Conservation (phyloP, 2,888 invertebrate genomes). For the Alloscopus bannaensis region DNA sequence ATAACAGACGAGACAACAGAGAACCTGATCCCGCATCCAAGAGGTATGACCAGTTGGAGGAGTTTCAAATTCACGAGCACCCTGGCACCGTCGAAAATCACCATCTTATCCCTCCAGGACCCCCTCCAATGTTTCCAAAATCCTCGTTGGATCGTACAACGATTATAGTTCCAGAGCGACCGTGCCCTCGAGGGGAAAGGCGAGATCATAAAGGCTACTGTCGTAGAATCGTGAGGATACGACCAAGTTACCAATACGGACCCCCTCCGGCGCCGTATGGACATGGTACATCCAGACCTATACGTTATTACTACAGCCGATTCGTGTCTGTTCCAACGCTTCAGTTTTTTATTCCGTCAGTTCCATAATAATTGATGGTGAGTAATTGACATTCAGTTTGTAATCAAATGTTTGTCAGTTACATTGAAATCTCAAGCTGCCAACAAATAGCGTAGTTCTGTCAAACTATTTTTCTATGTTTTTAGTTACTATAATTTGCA, state of each 20-base stretch:
- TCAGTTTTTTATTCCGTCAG: conserved; percentile 70
- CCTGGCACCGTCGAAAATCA: conserved; percentile 32
- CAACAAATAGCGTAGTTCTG: too few species aligned
- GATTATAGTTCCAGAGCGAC: conserved; percentile 71
- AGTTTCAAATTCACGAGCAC: conserved; percentile 31
- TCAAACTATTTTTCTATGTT: too few species aligned
- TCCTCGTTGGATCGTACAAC: conserved; percentile 66
- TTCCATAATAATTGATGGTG: too few species aligned
- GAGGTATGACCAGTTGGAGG: conserved; percentile 59
- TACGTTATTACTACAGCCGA: conserved; percentile 70
- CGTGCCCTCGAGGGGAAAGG: conserved; percentile 67
- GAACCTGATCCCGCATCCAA: conserved; percentile 48
- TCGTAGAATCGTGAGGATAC: conserved; percentile 66
- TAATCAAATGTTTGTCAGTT: too few species aligned
- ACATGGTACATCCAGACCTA: conserved; percentile 59
- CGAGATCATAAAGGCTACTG: conserved; percentile 71
- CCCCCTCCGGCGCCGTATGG: conserved; percentile 57
- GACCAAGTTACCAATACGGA: conserved; percentile 67
- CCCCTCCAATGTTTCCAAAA: conserved; percentile 56
- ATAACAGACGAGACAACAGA: conserved; percentile 1
- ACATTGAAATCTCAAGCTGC: too few species aligned
- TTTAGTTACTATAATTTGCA: too few species aligned
- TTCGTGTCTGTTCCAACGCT: conserved; percentile 71
- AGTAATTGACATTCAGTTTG: too few species aligned
- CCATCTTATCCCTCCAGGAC: conserved; percentile 45